Conservation (phyloP, 1,140 invertebrate genomes). For the Neodiprion virginianus region DNA sequence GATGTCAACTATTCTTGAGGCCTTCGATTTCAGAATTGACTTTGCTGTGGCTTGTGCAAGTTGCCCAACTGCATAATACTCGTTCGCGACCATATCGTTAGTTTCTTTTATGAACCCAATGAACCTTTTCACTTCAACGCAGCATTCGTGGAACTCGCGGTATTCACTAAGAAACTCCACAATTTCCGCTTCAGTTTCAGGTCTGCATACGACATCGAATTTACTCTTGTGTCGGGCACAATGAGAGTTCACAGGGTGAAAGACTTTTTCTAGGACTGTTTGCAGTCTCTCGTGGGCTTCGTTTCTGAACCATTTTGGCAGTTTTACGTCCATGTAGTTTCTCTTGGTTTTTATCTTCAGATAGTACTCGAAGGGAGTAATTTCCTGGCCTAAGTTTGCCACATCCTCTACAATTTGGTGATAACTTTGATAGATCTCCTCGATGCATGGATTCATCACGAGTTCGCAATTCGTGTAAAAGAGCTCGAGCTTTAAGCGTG, state of each 20-base stretch:
- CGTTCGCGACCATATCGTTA: conserved; percentile 40
- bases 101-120: conserved; percentile 39
- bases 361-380: conserved; percentile 52
- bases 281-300: conserved; percentile 45
- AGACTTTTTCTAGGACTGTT: conserved; percentile 38
- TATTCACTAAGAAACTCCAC: conserved; percentile 27
- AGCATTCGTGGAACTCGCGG: conserved; percentile 40
- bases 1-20: conserved; percentile 34
- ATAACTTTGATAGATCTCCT: conserved; percentile 44
- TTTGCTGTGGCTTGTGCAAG: conserved; percentile 46
- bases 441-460: conserved; percentile 42
- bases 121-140: conserved; percentile 42
- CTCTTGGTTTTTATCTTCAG: conserved; percentile 35
- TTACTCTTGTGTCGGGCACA: conserved; percentile 24
- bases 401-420: conserved; percentile 48
- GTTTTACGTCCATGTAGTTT: conserved; percentile 43
- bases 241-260: conserved; percentile 45
- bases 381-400: conserved; percentile 44
- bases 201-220: conserved; percentile 30
- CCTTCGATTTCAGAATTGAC: conserved; percentile 38
- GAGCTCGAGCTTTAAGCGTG: conserved; percentile 49
- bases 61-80: conserved; percentile 46
- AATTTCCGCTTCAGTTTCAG: conserved; percentile 22
- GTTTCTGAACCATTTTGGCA: conserved; percentile 51
- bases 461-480: conserved; percentile 43